Evolutionary conservation across 2,797 vertebrate genomes (phyloP).

Genomic region (Acanthiza pusilla): DNA sequence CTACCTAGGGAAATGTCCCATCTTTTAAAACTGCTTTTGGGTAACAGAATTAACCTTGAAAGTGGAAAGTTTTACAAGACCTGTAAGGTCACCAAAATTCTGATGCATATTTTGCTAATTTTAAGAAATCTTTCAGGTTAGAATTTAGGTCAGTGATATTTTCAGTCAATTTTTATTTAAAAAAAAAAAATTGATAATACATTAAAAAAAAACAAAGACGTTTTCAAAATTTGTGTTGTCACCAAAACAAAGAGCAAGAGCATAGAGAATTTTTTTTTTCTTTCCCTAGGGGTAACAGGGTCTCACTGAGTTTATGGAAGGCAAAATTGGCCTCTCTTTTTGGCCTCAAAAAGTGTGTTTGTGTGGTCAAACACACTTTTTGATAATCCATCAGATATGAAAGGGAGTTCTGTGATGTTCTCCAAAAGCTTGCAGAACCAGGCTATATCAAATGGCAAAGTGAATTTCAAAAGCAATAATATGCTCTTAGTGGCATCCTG

Average conservation of each 20-base stretch:
- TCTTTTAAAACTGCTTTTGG: background rate
- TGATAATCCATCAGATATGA: background rate
- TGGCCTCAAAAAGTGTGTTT: too few relatives aligned
- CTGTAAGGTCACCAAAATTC: background rate
- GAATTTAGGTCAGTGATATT: background rate
- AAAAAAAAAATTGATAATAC: background rate
- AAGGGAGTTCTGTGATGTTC: background rate
- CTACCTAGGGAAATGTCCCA: background rate
- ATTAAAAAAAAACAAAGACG: background rate
- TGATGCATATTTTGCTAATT: background rate
- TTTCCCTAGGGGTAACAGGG: background rate
- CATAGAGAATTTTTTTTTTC: background rate
- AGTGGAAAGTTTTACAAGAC: background rate
- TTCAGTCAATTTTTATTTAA: background rate
- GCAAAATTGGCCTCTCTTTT: background rate
- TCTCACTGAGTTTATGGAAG: background rate
- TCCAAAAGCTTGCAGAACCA: slow-evolving; percentile 3
- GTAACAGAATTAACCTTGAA: background rate
- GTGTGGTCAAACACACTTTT: background rate
- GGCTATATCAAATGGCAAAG: background rate
- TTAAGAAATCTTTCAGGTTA: background rate
- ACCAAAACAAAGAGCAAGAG: background rate
- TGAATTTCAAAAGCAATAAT: background rate
- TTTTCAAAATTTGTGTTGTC: background rate
- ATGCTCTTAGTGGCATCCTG: background rate